Conservation (phyloP, 2,888 invertebrate genomes). For the Corbicula japonica region DNA sequence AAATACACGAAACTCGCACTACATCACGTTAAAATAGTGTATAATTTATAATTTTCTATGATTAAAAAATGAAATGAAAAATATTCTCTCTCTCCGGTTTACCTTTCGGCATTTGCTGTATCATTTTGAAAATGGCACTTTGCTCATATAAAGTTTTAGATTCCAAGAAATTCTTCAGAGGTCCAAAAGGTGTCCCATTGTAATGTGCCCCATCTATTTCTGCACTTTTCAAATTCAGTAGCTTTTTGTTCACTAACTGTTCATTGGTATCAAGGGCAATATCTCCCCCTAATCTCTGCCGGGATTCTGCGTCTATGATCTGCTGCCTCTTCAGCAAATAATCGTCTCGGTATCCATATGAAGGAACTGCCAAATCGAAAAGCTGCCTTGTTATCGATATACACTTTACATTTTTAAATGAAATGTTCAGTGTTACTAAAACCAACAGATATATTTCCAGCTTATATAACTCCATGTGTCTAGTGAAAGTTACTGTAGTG, state of each 20-base stretch:
- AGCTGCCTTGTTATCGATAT: slow-evolving; percentile 48
- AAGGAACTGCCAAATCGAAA: slow-evolving; percentile 11
- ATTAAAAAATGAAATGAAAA: too few species aligned
- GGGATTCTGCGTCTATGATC: slow-evolving; percentile 64
- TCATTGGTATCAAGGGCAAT: slow-evolving; percentile 68
- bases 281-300: slow-evolving; percentile 67
- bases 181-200: slow-evolving; percentile 61
- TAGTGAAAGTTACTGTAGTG: not conserved
- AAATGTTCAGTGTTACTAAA: slow-evolving; percentile 17
- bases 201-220: slow-evolving; percentile 62
- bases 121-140: slow-evolving; percentile 74
- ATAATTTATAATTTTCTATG: too few species aligned
- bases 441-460: not conserved
- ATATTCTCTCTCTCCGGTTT: too few species aligned
- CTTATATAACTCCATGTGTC: slow-evolving; percentile 12
- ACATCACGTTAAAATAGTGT: too few species aligned
- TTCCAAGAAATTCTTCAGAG: slow-evolving; percentile 66
- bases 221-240: slow-evolving; percentile 67
- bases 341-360: slow-evolving; percentile 27
- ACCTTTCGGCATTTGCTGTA: slow-evolving; percentile 80
- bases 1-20: too few species aligned
- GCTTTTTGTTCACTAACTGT: slow-evolving; percentile 62
- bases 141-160: slow-evolving; percentile 69
- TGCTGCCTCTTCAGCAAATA: slow-evolving; percentile 51
- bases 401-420: slow-evolving; percentile 49